Evolutionary conservation across 2,113 vertebrate genomes (phyloP), one percentile per base, ranked within the genome.

Genomic region (Xerus inauris): DNA sequence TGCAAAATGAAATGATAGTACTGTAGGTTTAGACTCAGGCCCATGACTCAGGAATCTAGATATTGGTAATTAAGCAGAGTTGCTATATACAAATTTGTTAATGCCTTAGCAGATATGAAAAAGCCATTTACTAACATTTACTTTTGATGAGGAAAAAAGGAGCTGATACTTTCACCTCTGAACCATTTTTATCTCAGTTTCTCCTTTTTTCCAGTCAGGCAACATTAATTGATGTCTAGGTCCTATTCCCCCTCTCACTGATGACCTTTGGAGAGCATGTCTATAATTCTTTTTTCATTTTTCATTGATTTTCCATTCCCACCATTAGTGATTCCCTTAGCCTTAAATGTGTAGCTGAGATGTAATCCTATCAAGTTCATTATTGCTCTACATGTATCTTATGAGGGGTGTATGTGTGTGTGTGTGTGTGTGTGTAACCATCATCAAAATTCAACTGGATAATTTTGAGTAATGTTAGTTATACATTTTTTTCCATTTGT

Each of bases 261-360:
- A 72, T 88, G 71, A 64, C 20, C 22, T 76, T 47, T 13, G 69
- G 59, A 86, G 91, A 86, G 77, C 59, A 76, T 77, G 82, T 49
- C 57, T 59, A 71, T 67, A 89, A 17, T 77, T 79, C 12, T 47
- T 47, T 51, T 72, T 59, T 19, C 5, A 59, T 14, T 91, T 93
- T 76, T 59, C 35, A 86, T 62, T 96, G 16, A 77, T 77, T 96
- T 89, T 95, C 80, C 47, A 51, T 79, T 95, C 45, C 94, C 11
- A 92, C 35, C 62, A 83, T 65, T 35, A 2, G 5, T 79, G 51
- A 96, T 17, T 77, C 51, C 11, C 45, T 90, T 87, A 87, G 24
- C 40, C 59, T 92, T 86, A 76, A 95, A 72, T 20, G n/a, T 82
- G 8, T 75, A 95, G 71, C 40, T 94, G 30, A 94, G 16, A 90